Evolutionary conservation across 2,888 invertebrate species (phyloP).

Genomic region (Eristalis intricaria): DNA sequence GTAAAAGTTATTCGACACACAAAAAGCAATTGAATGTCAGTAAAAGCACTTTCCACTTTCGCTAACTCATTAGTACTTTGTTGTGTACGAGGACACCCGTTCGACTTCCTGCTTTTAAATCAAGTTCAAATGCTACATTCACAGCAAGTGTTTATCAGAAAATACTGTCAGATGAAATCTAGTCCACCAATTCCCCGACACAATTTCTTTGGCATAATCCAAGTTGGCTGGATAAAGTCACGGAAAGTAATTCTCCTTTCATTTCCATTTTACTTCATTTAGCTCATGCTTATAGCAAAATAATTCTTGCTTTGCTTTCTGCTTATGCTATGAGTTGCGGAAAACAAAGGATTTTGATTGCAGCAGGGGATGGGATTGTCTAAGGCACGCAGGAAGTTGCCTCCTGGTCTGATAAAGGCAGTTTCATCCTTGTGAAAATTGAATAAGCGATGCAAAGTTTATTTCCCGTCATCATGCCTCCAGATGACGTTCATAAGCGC

Average conservation of each 20-base stretch:
- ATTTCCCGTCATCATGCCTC: background rate
- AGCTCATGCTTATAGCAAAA: background rate
- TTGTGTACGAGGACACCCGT: background rate
- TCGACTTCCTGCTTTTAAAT: background rate
- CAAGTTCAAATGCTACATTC: background rate
- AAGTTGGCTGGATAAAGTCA: background rate
- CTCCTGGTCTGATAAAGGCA: background rate
- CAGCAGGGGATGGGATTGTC: background rate
- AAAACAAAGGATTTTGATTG: background rate
- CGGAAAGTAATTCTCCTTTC: background rate
- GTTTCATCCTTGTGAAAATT: background rate
- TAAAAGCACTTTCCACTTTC: too few species aligned
- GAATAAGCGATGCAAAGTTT: slow-evolving; percentile 20
- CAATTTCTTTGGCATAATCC: background rate
- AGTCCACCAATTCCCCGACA: background rate
- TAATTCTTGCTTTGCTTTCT: background rate
- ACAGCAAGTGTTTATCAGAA: background rate
- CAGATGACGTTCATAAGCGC: slow-evolving; percentile 17
- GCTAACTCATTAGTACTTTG: too few species aligned
- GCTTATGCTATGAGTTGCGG: background rate
- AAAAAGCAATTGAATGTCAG: too few species aligned
- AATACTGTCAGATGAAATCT: background rate
- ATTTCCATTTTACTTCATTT: background rate
- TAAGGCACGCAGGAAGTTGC: background rate
- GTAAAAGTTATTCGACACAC: too few species aligned